Evolutionary conservation across 2,113 vertebrate species (phyloP).

Genomic region (Motacilla tschutschensis): DNA sequence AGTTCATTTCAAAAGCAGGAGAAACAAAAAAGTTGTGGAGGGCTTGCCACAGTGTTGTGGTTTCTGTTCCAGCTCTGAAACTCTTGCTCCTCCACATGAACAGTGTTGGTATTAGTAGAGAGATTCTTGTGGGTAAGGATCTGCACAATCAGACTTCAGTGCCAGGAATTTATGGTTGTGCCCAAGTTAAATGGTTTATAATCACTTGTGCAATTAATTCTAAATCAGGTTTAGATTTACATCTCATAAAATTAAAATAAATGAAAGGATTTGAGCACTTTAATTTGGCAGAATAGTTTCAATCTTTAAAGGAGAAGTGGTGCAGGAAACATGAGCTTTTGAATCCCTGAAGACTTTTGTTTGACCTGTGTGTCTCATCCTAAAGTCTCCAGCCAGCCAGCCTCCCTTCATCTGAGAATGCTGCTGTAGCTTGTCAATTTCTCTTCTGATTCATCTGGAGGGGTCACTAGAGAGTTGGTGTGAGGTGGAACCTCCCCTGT

Average conservation of each 20-base stretch:
- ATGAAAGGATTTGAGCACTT: neutral
- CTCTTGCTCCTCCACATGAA: neutral
- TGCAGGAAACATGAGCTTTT: neutral
- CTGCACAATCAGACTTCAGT: neutral
- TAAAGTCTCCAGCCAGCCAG: neutral
- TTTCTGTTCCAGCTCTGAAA: neutral
- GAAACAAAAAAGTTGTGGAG: neutral
- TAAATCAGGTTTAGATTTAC: neutral
- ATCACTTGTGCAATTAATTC: neutral
- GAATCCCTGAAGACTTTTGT: neutral
- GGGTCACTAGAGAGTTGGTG: neutral
- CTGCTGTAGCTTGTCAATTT: neutral
- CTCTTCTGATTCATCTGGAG: slow-evolving; percentile 2
- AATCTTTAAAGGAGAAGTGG: neutral
- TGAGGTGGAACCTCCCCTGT: slow-evolving; percentile 7
- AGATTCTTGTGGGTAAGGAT: neutral
- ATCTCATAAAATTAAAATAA: neutral
- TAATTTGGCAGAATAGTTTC: neutral
- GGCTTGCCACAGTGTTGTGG: neutral
- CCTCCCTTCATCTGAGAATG: neutral
- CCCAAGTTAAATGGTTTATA: neutral
- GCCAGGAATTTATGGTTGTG: neutral
- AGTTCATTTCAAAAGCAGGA: neutral
- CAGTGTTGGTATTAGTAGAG: neutral
- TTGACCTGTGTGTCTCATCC: neutral